These are phyloP conservation scores for Ypsolopha sequella DNA, from an alignment of 2,888 invertebrate genomes.

Conservation along the genomic window DNA sequence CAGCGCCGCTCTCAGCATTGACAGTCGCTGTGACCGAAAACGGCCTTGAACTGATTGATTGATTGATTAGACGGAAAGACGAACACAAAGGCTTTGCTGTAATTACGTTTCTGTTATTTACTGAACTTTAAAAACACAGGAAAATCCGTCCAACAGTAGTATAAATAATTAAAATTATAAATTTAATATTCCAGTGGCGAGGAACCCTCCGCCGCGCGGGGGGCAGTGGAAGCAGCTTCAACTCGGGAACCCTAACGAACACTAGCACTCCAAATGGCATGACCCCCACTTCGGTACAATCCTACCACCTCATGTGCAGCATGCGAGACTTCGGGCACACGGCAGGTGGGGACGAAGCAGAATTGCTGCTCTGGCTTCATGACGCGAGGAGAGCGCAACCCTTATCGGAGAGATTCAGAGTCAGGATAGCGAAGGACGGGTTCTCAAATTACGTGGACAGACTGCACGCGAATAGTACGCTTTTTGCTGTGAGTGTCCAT, in stretches of 20 bases:
- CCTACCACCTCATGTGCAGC: constrained; percentile 82
- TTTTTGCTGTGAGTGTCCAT: constrained; percentile 78
- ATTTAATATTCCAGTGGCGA: constrained; percentile 39
- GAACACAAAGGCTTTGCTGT: no score
- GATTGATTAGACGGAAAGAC: no score
- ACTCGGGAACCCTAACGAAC: constrained; percentile 52
- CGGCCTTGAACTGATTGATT: no score
- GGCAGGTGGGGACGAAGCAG: constrained; percentile 90
- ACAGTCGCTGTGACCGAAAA: no score
- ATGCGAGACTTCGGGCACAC: constrained; percentile 91
- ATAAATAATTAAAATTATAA: neutral
- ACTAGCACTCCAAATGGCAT: constrained; percentile 17
- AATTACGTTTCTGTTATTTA: no score
- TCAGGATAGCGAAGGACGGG: constrained; percentile 90
- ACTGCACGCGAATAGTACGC: constrained; percentile 87
- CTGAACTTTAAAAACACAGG: no score
- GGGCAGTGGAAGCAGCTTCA: constrained; percentile 60
- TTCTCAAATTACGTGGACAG: constrained; percentile 91
- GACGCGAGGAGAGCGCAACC: constrained; percentile 83
- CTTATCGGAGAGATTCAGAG: constrained; percentile 90
- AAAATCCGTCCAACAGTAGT: no score
- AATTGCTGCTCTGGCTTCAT: constrained; percentile 88
- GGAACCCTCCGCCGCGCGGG: constrained; percentile 59
- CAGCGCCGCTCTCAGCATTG: no score
- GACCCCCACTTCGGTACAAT: constrained; percentile 37